Evolutionary conservation across 2,113 vertebrate species (phyloP), one percentile per base, ranked within the genome.

Genomic region (Salvelinus fontinalis): DNA sequence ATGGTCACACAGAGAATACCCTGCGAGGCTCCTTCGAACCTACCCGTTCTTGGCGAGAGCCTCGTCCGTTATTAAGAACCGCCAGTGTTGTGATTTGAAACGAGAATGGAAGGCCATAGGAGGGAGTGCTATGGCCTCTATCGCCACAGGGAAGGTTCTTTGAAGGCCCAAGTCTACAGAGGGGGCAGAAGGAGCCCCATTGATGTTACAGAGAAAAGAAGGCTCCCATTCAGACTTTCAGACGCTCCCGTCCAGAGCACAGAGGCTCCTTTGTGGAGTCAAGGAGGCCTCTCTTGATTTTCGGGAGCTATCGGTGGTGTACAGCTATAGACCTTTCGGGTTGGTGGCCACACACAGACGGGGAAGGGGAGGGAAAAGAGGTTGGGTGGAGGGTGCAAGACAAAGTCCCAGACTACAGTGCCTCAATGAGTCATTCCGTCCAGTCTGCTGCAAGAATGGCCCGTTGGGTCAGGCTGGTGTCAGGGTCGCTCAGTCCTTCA

Each of bases 241-340:
- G 34, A 65, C 57, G 31, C 16, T 75, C 71, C 71, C 22, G 26
- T 67, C 24, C 75, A 76, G 26, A 81, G 76, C 54, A 85, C 79
- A 83, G 76, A 81, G 74, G 68, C 57, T 74, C 54, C 66, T 77
- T 83, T 85, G 81, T 85, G 77, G 69, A 57, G 51, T 5, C 14
- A 16, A 67, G 80, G 79, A 34, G 66, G 66, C 66, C 84, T 75
- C 68, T 75, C 79, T 72, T 74, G 76, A 78, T 74, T 64, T 78
- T 74, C 8, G 5, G 60, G 73, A 39, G 59, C 26, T 44, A 39
- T 16, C 73, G 9, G 39, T 48, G 18, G 26, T 26, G 18, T 26
- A 66, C n/a, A 29, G 59, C 74, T 18, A 7, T 2, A 68, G 27
- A 20, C 66, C 16, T 20, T 18, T 39, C 16, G 66, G 66, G 18